phyloP scores from a whole-genome alignment of 2,113 vertebrate species.

The Clarias gariepinus region DNA sequence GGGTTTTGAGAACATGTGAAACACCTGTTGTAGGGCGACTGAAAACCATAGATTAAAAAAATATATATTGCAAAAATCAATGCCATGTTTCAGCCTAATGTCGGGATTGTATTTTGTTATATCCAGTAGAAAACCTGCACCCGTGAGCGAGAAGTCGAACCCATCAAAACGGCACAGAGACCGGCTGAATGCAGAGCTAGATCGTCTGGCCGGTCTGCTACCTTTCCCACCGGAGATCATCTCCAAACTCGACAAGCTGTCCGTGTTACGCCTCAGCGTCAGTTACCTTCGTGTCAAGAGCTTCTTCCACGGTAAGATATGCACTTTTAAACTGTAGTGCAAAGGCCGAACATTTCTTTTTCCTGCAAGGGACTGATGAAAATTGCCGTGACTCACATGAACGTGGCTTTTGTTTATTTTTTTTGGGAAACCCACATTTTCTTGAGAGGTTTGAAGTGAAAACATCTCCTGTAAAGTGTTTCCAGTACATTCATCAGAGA shows the following conservation, averaged over 20 bases:
- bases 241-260: slow-evolving; percentile 96
- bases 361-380: not conserved
- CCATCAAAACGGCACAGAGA: slow-evolving; percentile 96
- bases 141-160: slow-evolving; percentile 86
- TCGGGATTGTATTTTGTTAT: not conserved
- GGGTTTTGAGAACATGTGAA: not conserved
- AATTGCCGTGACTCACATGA: not conserved
- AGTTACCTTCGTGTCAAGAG: slow-evolving; percentile 95
- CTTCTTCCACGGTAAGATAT: slow-evolving; percentile 89
- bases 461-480: not conserved
- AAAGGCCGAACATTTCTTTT: not conserved
- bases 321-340: not conserved
- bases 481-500: not conserved
- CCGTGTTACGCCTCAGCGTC: slow-evolving; percentile 91
- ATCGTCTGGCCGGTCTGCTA: slow-evolving; percentile 91
- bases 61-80: not conserved
- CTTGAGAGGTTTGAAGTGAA: not conserved
- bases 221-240: slow-evolving; percentile 90
- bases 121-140: slow-evolving; percentile 79
- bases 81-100: not conserved
- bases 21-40: not conserved
- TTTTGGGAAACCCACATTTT: not conserved
- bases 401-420: not conserved
- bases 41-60: not conserved
- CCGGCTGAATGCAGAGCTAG: slow-evolving; percentile 90